Evolutionary conservation across 1,140 invertebrate genomes (phyloP).

Genomic region (Anastatus disparis): DNA sequence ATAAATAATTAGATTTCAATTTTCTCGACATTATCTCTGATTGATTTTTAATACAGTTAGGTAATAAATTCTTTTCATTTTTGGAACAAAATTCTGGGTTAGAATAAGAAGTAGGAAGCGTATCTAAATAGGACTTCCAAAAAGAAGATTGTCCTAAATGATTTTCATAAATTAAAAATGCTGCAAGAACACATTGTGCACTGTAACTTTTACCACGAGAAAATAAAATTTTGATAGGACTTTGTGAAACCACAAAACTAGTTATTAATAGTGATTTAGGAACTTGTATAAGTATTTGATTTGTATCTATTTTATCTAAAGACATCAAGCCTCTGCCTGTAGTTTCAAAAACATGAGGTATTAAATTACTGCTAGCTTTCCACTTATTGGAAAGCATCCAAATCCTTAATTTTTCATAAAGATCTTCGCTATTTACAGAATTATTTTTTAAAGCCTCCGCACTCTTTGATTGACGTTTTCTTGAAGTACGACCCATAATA

Average conservation of each 20-base stretch:
- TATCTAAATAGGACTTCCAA: slow-evolving; percentile 70
- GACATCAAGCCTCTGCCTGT: slow-evolving; percentile 73
- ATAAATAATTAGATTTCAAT: slow-evolving; percentile 48
- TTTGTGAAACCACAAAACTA: slow-evolving; percentile 62
- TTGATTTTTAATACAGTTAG: slow-evolving; percentile 47
- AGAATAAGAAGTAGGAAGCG: slow-evolving; percentile 69
- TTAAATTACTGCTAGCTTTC: slow-evolving; percentile 59
- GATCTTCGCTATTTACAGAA: slow-evolving; percentile 55
- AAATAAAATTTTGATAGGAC: slow-evolving; percentile 65
- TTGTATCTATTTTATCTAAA: slow-evolving; percentile 63
- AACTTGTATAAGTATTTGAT: slow-evolving; percentile 70
- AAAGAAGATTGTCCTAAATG: slow-evolving; percentile 62
- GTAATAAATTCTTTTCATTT: slow-evolving; percentile 55
- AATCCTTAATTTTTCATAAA: slow-evolving; percentile 62
- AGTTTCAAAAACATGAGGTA: slow-evolving; percentile 63
- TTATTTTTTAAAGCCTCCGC: slow-evolving; percentile 56
- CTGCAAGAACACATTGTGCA: slow-evolving; percentile 69
- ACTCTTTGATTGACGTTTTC: slow-evolving; percentile 59
- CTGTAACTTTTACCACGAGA: slow-evolving; percentile 55
- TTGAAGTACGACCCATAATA: slow-evolving; percentile 67
- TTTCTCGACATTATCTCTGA: slow-evolving; percentile 42
- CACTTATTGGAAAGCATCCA: slow-evolving; percentile 65
- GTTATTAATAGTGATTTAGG: slow-evolving; percentile 72
- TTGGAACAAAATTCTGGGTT: slow-evolving; percentile 66
- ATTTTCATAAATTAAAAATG: slow-evolving; percentile 71